Conservation (phyloP, 2,888 invertebrate species). For the Panorpa germanica region DNA sequence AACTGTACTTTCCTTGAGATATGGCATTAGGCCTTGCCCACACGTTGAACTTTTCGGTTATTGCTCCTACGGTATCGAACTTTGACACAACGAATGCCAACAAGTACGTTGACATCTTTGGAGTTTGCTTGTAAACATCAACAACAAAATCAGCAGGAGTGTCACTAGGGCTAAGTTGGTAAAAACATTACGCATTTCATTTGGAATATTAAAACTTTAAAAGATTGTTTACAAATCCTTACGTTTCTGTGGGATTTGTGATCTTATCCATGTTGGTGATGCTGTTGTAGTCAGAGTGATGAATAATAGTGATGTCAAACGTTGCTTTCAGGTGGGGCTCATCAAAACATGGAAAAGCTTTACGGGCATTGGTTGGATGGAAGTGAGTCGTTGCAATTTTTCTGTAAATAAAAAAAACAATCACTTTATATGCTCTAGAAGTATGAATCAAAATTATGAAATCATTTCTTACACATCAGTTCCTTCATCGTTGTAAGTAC, state of each 20-base stretch:
- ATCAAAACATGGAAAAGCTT: slow-evolving; percentile 64
- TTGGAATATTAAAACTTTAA: too few species aligned
- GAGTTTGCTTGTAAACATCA: slow-evolving; percentile 27
- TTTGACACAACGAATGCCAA: slow-evolving; percentile 58
- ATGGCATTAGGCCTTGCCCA: slow-evolving; percentile 50
- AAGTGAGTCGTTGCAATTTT: slow-evolving; percentile 51
- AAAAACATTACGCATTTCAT: background rate
- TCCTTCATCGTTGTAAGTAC: slow-evolving; percentile 20
- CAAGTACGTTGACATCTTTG: slow-evolving; percentile 58
- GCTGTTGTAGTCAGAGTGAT: slow-evolving; percentile 23
- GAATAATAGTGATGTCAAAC: slow-evolving; percentile 41
- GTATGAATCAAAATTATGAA: too few species aligned
- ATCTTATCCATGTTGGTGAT: slow-evolving; percentile 20
- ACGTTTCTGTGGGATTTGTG: slow-evolving; percentile 4
- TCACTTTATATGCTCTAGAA: too few species aligned
- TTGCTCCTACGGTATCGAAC: slow-evolving; percentile 24
- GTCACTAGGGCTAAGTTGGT: slow-evolving; percentile 6
- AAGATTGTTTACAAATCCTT: background rate
- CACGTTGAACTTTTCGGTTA: slow-evolving; percentile 29
- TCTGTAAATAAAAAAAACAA: too few species aligned
- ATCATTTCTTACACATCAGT: too few species aligned
- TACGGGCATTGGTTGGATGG: slow-evolving; percentile 43
- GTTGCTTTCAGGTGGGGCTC: slow-evolving; percentile 48
- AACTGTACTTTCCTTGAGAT: slow-evolving; percentile 44
- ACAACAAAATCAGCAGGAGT: slow-evolving; percentile 13